Evolutionary conservation across 2,797 vertebrate genomes (phyloP).

Genomic region (Silurus lanzhouensis): DNA sequence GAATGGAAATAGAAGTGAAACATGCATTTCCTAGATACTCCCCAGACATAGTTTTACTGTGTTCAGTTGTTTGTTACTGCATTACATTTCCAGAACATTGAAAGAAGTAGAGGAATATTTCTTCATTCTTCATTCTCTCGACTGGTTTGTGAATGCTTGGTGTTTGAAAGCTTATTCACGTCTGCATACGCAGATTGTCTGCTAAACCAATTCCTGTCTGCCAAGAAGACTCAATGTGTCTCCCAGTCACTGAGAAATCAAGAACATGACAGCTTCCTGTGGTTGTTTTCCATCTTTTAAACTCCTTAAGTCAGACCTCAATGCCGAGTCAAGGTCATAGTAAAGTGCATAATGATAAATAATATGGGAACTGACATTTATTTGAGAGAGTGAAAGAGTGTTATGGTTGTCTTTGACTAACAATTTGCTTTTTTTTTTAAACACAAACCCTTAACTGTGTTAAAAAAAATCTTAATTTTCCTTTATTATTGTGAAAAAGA

Average conservation of each 20-base stretch:
- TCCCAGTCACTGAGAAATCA: slow-evolving; percentile 40
- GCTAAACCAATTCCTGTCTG: slow-evolving; percentile 47
- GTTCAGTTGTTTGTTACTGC: slow-evolving; percentile 37
- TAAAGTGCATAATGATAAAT: slow-evolving; percentile 40
- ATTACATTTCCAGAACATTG: slow-evolving; percentile 29
- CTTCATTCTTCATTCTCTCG: slow-evolving; percentile 28
- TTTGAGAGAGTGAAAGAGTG: not conserved
- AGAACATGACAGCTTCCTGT: slow-evolving; percentile 30
- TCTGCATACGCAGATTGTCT: slow-evolving; percentile 31
- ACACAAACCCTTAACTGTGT: not conserved
- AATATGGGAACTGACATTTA: slow-evolving; percentile 36
- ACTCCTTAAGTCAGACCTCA: not conserved
- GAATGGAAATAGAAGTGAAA: slow-evolving; percentile 8
- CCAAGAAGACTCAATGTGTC: slow-evolving; percentile 15
- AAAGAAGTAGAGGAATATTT: slow-evolving; percentile 21
- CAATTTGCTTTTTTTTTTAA: not conserved
- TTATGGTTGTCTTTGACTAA: not conserved
- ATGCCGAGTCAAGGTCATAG: not conserved
- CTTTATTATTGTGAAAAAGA: not conserved
- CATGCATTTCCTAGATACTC: slow-evolving; percentile 35
- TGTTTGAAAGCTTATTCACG: slow-evolving; percentile 46
- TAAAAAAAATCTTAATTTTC: not conserved
- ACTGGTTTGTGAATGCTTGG: slow-evolving; percentile 17
- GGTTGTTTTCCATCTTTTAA: slow-evolving; percentile 36
- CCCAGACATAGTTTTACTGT: slow-evolving; percentile 28